These are phyloP conservation scores for Mico argentatus DNA, from an alignment of 2,797 vertebrate species.

Conservation along the genomic window DNA sequence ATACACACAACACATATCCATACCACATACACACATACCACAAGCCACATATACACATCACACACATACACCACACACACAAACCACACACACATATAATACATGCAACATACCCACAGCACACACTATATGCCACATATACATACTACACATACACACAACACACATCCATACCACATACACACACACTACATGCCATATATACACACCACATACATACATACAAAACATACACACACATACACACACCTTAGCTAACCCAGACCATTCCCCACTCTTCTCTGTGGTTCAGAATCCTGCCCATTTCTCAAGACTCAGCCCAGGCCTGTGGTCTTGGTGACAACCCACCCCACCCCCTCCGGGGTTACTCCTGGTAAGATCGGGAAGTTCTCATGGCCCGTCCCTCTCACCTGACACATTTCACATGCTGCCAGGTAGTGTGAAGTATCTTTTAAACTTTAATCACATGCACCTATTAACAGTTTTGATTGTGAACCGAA, in stretches of 20 bases:
- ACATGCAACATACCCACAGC: no score
- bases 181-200: neutral
- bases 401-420: neutral
- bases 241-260: neutral
- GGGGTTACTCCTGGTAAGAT: neutral
- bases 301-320: neutral
- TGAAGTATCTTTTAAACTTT: neutral
- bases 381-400: neutral
- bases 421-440: neutral
- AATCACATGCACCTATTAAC: neutral
- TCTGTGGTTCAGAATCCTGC: neutral
- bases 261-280: neutral
- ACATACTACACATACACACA: neutral
- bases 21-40: neutral
- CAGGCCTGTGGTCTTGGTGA: neutral
- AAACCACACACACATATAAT: neutral
- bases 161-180: neutral
- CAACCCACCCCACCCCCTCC: accelerated
- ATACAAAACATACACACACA: no score
- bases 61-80: neutral
- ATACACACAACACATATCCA: accelerated
- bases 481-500: neutral
- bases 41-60: neutral
- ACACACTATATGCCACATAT: neutral
- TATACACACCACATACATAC: neutral